Conservation (phyloP, 2,888 invertebrate species). For the Tachina fera region DNA sequence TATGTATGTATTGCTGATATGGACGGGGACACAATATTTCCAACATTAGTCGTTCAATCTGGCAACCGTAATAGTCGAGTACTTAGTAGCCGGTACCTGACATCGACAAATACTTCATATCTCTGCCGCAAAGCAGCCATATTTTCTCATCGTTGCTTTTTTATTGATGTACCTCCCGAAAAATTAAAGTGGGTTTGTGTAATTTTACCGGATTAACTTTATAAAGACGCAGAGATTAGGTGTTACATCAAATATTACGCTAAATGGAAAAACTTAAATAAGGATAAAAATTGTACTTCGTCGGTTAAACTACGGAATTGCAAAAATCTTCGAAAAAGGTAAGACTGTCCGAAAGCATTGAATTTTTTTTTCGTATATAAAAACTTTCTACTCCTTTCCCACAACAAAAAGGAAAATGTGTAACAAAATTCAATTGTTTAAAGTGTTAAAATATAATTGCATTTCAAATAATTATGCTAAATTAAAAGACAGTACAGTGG, state of each 20-base stretch:
- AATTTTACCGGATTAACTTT: background rate
- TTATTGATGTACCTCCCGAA: background rate
- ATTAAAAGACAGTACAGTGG: slow-evolving; percentile 68
- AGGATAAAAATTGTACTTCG: slow-evolving; percentile 37
- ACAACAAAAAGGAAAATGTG: slow-evolving; percentile 66
- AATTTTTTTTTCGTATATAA: slow-evolving; percentile 41
- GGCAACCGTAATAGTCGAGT: too few species aligned
- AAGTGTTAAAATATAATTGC: slow-evolving; percentile 59
- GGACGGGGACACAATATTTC: too few species aligned
- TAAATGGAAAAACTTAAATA: slow-evolving; percentile 19
- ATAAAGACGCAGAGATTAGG: background rate
- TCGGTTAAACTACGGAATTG: slow-evolving; percentile 27
- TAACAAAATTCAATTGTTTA: slow-evolving; percentile 55
- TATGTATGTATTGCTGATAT: too few species aligned
- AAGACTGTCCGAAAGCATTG: slow-evolving; percentile 58
- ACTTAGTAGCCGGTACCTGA: too few species aligned
- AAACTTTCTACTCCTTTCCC: slow-evolving; percentile 67
- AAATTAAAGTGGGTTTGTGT: background rate
- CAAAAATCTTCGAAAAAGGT: slow-evolving; percentile 48
- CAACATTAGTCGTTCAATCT: background rate
- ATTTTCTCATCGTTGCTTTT: slow-evolving; percentile 2
- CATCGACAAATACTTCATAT: background rate
- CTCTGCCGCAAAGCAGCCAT: slow-evolving; percentile 7
- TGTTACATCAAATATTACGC: background rate
- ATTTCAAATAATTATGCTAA: slow-evolving; percentile 51